phyloP scores from a whole-genome alignment of 2,797 vertebrate species.

The Pipistrellus pipistrellus region DNA sequence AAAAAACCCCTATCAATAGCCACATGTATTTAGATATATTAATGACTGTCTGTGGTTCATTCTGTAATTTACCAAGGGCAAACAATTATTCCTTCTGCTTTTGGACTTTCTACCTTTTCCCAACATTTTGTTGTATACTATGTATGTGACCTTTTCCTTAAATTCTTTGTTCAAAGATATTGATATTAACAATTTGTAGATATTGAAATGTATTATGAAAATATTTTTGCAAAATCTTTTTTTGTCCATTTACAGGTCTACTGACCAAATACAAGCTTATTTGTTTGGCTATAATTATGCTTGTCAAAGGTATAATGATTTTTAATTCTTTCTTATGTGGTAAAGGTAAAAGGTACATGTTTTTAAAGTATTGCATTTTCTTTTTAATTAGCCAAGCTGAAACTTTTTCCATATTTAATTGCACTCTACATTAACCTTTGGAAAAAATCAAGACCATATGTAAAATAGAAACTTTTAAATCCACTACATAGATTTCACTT shows the following conservation, averaged over 20 bases:
- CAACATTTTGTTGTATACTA: neutral
- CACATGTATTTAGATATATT: neutral
- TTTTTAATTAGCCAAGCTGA: constrained; percentile 34
- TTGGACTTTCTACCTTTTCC: neutral
- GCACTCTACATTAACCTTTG: constrained; percentile 2
- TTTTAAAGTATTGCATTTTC: neutral
- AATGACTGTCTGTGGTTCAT: neutral
- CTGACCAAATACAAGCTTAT: neutral
- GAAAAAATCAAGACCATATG: neutral
- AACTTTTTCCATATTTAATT: neutral
- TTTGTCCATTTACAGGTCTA: neutral
- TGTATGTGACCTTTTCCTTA: neutral
- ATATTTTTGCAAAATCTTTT: constrained; percentile 8
- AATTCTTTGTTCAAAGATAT: neutral
- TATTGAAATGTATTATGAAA: neutral
- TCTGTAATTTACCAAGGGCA: neutral
- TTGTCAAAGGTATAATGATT: neutral
- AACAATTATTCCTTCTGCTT: neutral
- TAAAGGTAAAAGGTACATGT: neutral
- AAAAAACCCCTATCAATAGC: neutral
- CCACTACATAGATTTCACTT: neutral
- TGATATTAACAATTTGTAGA: neutral
- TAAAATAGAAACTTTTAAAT: constrained; percentile 14
- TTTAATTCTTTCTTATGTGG: neutral
- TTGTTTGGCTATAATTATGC: neutral